phyloP scores from a whole-genome alignment of 2,888 invertebrate genomes.

The Hirudinaria manillensis region DNA sequence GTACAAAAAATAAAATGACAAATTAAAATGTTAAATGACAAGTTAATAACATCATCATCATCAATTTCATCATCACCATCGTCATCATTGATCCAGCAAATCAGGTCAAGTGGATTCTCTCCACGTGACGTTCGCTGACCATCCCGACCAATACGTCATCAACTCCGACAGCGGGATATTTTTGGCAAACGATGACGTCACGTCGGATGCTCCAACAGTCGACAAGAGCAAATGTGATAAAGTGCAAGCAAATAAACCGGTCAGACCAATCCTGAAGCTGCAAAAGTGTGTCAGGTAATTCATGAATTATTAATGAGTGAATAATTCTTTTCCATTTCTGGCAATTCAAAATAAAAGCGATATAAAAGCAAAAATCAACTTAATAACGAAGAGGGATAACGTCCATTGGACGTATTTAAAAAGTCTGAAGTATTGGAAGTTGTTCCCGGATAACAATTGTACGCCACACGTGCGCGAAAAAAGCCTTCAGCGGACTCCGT shows the following conservation, averaged over 20 bases:
- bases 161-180: constrained; percentile 23
- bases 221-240: not conserved
- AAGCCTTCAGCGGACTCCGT: too few species aligned
- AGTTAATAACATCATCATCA: not conserved
- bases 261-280: constrained; percentile 25
- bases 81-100: constrained; percentile 14
- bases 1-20: too few species aligned
- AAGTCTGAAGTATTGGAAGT: too few species aligned
- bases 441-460: too few species aligned
- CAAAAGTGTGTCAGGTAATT: constrained; percentile 30
- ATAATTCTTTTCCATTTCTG: not conserved
- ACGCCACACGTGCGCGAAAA: too few species aligned
- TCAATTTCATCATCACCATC: not conserved
- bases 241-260: constrained; percentile 1
- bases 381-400: too few species aligned
- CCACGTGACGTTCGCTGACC: constrained; percentile 29
- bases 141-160: constrained; percentile 27
- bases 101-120: constrained; percentile 12
- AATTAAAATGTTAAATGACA: too few species aligned
- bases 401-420: too few species aligned
- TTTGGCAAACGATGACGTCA: constrained; percentile 20
- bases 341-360: too few species aligned
- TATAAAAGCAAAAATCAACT: too few species aligned
- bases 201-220: not conserved
- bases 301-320: too few species aligned